Percentiles rank a stretch among this genome's conserved stretches.
Evolutionary conservation across 2,797 vertebrate species (phyloP).

Genomic region (Acanthis flammea): DNA sequence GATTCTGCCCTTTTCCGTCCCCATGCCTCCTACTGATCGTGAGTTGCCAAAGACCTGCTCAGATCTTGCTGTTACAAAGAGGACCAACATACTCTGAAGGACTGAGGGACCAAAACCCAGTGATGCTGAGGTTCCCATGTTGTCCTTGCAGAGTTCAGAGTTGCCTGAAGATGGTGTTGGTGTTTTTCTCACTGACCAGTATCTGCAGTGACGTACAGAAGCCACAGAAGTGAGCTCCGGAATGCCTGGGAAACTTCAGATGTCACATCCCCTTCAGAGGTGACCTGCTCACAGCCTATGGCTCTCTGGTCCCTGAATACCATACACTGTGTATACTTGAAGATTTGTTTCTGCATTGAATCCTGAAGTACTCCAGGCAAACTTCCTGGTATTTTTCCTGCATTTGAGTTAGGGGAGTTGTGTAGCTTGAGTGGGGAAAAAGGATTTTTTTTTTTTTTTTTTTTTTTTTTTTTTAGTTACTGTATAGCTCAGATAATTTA

Average conservation of each 20-base stretch:
- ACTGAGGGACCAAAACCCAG: not conserved
- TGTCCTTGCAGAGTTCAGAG: not conserved
- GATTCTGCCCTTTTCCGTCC: not conserved
- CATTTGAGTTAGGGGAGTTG: not conserved
- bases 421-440: not conserved
- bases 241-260: not conserved
- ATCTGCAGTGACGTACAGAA: not conserved
- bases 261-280: not conserved
- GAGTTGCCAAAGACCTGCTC: constrained; percentile 47
- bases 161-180: constrained; percentile 3
- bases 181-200: not conserved
- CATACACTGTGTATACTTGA: accelerated
- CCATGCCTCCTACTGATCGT: not conserved
- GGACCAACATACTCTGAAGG: not conserved
- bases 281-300: not conserved
- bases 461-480: not conserved
- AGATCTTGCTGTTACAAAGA: not conserved
- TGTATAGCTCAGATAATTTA: not conserved
- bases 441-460: not conserved
- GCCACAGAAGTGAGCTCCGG: not conserved
- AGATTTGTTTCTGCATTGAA: not conserved
- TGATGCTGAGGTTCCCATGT: accelerated
- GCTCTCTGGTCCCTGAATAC: not conserved
- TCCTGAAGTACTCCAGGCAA: not conserved
- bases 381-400: not conserved